These are phyloP conservation scores for Sycophila texana DNA, from an alignment of 2,888 invertebrate genomes.

Conservation along the genomic window DNA sequence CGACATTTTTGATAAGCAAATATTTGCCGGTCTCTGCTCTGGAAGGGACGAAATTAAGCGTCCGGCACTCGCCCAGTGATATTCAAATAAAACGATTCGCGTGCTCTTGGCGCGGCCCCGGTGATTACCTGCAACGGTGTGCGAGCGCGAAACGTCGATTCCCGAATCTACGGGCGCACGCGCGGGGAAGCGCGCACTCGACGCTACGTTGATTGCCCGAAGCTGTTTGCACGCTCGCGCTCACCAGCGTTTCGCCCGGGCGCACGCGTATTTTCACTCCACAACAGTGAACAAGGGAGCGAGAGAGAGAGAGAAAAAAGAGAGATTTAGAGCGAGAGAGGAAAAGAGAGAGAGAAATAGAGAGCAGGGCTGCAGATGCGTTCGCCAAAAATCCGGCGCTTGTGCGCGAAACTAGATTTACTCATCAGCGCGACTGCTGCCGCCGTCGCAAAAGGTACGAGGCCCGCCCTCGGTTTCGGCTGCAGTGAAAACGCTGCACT, in stretches of 20 bases:
- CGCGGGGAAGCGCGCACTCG: constrained; percentile 16
- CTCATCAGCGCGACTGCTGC: constrained; percentile 12
- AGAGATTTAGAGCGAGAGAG: too few relatives aligned
- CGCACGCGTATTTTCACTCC: constrained; percentile 11
- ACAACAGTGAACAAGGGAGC: too few relatives aligned
- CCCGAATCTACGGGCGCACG: background rate
- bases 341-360: too few relatives aligned
- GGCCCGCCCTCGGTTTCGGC: background rate
- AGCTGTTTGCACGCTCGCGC: constrained; percentile 63
- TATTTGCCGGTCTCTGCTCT: constrained; percentile 20
- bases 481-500: constrained; percentile 27
- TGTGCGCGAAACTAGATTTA: constrained; percentile 47
- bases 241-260: constrained; percentile 48
- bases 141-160: constrained; percentile 21
- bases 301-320: too few relatives aligned
- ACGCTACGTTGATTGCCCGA: constrained; percentile 64
- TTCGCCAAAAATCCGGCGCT: constrained; percentile 37
- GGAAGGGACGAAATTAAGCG: constrained; percentile 43
- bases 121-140: constrained; percentile 27
- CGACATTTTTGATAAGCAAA: constrained; percentile 41
- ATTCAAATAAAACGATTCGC: constrained; percentile 50
- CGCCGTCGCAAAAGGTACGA: constrained; percentile 21
- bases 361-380: background rate
- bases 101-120: constrained; percentile 42
- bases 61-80: constrained; percentile 18